Percentiles rank a stretch among this genome's conserved stretches.
Conservation (phyloP, 2,888 invertebrate genomes). For the Rhorus exstirpatorius region DNA sequence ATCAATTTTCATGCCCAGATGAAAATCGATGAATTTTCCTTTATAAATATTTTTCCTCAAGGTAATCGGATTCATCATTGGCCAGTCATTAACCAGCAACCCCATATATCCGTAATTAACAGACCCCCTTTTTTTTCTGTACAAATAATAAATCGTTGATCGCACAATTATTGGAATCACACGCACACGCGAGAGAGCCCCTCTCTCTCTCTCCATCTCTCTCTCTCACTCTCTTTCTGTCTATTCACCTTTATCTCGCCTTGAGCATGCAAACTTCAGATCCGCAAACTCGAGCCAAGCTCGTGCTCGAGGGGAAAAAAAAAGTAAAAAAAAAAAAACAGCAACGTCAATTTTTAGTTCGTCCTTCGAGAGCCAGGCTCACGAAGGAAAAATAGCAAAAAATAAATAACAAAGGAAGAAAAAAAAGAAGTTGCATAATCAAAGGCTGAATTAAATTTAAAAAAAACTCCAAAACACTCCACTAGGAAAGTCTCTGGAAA, state of each 20-base stretch:
- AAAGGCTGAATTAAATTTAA: background rate
- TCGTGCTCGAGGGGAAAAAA: slow-evolving; percentile 10
- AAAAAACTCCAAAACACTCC: background rate
- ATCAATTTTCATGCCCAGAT: no score
- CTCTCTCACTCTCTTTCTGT: slow-evolving; percentile 37
- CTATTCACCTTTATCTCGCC: slow-evolving; percentile 54
- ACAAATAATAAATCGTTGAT: slow-evolving; percentile 64
- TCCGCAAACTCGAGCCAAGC: slow-evolving; percentile 33
- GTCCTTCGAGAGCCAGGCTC: slow-evolving; percentile 1
- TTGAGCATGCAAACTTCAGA: slow-evolving; percentile 67
- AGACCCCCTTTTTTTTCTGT: slow-evolving; percentile 28
- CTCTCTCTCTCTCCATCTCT: slow-evolving; percentile 5
- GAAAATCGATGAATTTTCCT: background rate
- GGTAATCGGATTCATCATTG: background rate
- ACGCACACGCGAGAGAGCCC: slow-evolving; percentile 45
- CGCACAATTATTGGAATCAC: slow-evolving; percentile 68
- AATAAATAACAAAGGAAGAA: background rate
- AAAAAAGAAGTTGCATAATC: background rate
- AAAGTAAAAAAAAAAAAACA: background rate
- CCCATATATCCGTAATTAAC: slow-evolving; percentile 1
- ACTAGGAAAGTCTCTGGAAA: background rate
- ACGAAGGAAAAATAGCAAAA: background rate
- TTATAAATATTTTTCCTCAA: slow-evolving; percentile 2
- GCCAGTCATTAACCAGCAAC: background rate
- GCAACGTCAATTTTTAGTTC: slow-evolving; percentile 14